A percentile compares a stretch with the other conserved stretches of the same genome.
Conservation (phyloP, 1,140 invertebrate genomes). For the Druon quercuslanigerum region DNA sequence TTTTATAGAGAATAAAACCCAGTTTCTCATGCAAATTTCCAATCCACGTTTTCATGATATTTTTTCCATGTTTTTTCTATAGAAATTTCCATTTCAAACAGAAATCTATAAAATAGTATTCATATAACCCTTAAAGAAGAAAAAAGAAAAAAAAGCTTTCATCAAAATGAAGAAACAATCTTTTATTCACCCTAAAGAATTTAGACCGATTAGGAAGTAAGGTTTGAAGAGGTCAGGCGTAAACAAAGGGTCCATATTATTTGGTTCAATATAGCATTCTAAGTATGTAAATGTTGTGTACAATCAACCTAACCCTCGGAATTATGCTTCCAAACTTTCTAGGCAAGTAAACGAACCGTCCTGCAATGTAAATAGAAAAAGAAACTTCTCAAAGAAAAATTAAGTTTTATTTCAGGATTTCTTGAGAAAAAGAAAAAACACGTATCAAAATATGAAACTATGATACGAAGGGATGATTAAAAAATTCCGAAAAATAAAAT, state of each 20-base stretch:
- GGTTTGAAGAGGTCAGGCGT: not conserved
- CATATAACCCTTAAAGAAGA: too few relatives aligned
- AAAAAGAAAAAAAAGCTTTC: too few relatives aligned
- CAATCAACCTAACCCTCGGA: not conserved
- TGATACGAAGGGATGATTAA: too few relatives aligned
- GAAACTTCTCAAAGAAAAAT: not conserved
- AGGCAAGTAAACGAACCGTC: not conserved
- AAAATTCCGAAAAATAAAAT: too few relatives aligned
- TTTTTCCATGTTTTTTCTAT: too few relatives aligned
- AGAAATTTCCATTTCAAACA: too few relatives aligned
- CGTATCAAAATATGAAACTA: too few relatives aligned
- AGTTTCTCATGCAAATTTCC: too few relatives aligned
- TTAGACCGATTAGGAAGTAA: conserved; percentile 1
- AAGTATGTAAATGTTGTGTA: not conserved
- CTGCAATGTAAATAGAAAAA: not conserved
- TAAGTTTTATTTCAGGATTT: not conserved
- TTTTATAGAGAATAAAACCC: too few relatives aligned
- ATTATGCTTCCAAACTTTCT: conserved; percentile 12
- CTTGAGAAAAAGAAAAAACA: not conserved
- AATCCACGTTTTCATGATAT: too few relatives aligned
- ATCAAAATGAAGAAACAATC: too few relatives aligned
- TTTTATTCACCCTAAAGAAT: not conserved
- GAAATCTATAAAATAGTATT: too few relatives aligned
- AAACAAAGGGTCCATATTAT: not conserved
- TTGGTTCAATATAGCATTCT: not conserved